Evolutionary conservation across 2,888 invertebrate genomes (phyloP).

Genomic region (Callyntrura guangdongensis): DNA sequence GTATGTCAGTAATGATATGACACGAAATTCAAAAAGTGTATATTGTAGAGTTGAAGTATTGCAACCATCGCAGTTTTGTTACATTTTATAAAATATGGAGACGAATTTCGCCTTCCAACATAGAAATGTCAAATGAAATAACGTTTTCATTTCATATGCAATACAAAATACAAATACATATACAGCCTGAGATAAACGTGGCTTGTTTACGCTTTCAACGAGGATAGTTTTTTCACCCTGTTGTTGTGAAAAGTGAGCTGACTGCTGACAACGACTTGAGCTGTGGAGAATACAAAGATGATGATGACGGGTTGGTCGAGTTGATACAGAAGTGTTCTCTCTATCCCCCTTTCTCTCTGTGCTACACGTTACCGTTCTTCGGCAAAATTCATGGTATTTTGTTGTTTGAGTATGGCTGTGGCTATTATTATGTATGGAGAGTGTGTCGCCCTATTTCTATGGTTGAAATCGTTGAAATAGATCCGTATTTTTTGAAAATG

Average conservation of each 20-base stretch:
- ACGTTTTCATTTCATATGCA: background rate
- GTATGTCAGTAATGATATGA: constrained; percentile 1
- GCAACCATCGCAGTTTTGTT: too few species aligned
- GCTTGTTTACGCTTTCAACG: background rate
- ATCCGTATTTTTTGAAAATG: background rate
- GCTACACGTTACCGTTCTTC: constrained; percentile 9
- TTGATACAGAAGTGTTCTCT: background rate
- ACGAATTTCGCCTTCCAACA: too few species aligned
- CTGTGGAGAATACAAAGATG: constrained; percentile 33
- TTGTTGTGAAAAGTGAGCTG: constrained; percentile 55
- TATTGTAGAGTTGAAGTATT: background rate
- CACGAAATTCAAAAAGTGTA: background rate
- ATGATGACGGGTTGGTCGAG: constrained; percentile 3
- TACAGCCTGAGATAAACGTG: background rate
- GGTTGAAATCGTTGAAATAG: background rate
- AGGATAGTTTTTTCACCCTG: constrained; percentile 25
- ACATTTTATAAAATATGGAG: too few species aligned
- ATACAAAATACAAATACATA: background rate
- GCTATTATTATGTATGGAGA: background rate
- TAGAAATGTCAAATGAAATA: background rate
- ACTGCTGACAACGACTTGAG: constrained; percentile 47
- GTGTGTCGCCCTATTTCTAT: background rate
- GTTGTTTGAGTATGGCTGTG: background rate
- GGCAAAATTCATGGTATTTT: background rate
- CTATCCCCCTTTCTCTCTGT: constrained; percentile 6